Percentiles rank a stretch among this genome's conserved stretches.
phyloP scores from a whole-genome alignment of 2,797 vertebrate genomes.

The Melanotaenia pygmaea region DNA sequence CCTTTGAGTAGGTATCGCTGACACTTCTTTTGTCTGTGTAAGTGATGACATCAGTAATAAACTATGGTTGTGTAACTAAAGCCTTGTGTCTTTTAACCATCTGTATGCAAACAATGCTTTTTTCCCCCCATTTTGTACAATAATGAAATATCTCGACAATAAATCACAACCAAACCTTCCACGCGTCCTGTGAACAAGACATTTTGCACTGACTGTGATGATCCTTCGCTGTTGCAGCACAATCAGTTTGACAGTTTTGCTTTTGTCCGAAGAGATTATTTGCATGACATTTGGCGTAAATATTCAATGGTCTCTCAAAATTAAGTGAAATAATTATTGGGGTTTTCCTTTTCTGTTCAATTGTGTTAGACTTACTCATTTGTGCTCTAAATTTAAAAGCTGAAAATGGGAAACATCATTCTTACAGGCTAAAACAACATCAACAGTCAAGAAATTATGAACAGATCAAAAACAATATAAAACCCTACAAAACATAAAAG shows the following conservation, averaged over 20 bases:
- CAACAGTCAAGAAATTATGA: no score
- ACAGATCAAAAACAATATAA: no score
- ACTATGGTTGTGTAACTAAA: conserved; percentile 78
- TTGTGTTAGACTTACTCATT: neutral
- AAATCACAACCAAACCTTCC: neutral
- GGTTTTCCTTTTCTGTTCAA: neutral
- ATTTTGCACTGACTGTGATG: neutral
- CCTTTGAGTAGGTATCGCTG: conserved; percentile 58
- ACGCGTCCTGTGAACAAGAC: neutral
- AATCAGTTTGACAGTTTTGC: neutral
- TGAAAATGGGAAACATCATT: neutral
- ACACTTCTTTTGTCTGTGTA: conserved; percentile 75
- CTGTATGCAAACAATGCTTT: neutral
- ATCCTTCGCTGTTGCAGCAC: neutral
- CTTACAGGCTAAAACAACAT: no score
- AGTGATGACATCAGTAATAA: conserved; percentile 80
- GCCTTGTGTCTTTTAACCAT: conserved; percentile 40
- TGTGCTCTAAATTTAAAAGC: conserved; percentile 1
- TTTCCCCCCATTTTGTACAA: neutral
- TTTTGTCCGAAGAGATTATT: neutral
- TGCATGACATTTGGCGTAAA: neutral
- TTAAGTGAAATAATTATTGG: neutral
- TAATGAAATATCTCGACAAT: conserved; percentile 2
- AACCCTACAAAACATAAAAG: no score
- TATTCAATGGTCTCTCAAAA: neutral